Evolutionary conservation across 2,888 invertebrate genomes (phyloP).

Genomic region (Epiblema foenella): DNA sequence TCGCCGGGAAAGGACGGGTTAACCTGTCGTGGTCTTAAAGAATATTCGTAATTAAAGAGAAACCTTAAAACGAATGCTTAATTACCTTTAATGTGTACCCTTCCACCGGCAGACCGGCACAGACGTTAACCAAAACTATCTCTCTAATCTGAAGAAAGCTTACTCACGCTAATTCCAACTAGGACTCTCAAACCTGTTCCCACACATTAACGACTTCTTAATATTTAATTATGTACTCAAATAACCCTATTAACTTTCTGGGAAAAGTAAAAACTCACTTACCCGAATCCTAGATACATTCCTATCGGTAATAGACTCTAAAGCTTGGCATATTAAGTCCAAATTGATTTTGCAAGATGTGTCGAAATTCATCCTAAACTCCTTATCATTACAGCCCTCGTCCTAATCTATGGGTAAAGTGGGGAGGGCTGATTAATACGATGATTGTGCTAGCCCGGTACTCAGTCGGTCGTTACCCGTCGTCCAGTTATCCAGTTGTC

Average conservation of each 20-base stretch:
- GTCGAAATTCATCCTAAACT: slow-evolving; percentile 58
- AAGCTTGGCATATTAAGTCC: not conserved
- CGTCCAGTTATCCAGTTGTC: slow-evolving; percentile 21
- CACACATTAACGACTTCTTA: slow-evolving; percentile 11
- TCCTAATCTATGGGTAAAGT: slow-evolving; percentile 69
- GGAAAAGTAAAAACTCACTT: slow-evolving; percentile 22
- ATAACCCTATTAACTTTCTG: slow-evolving; percentile 33
- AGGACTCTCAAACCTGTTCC: slow-evolving; percentile 24
- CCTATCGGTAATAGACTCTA: not conserved
- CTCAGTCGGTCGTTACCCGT: slow-evolving; percentile 59
- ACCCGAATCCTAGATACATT: not conserved
- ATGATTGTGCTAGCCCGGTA: slow-evolving; percentile 67
- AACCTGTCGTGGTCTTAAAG: too few species aligned
- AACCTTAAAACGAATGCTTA: too few species aligned
- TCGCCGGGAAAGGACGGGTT: too few species aligned
- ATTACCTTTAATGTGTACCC: not conserved
- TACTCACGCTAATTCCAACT: slow-evolving; percentile 14
- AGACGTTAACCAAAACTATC: not conserved
- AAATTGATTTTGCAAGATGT: slow-evolving; percentile 40
- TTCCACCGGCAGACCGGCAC: slow-evolving; percentile 2
- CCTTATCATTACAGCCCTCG: slow-evolving; percentile 65
- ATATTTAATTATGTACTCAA: slow-evolving; percentile 22
- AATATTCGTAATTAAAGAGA: not conserved
- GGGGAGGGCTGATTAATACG: slow-evolving; percentile 72
- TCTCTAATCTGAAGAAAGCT: slow-evolving; percentile 16